Percentiles rank a stretch among this genome's conserved stretches.
phyloP scores from a whole-genome alignment of 2,888 invertebrate species.

The Laspeyria flexula region DNA sequence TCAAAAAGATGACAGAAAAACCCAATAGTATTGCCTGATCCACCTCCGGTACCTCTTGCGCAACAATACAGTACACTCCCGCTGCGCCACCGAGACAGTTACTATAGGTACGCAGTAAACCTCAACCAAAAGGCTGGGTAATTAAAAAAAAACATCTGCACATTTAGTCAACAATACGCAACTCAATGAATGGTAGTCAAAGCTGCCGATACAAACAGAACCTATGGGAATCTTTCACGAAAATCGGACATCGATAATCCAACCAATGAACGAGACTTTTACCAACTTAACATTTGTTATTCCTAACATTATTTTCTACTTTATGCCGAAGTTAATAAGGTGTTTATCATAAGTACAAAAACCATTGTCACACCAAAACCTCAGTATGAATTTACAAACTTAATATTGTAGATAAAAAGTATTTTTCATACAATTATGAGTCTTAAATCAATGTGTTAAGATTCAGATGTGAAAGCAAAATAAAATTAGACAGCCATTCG shows the following conservation, averaged over 20 bases:
- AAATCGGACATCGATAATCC: slow-evolving; percentile 65
- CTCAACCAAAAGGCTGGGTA: neutral
- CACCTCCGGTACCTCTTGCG: too few species aligned
- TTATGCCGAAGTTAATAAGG: neutral
- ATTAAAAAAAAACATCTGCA: slow-evolving; percentile 30
- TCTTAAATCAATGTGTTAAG: neutral
- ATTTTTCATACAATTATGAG: slow-evolving; percentile 4
- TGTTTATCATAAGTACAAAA: slow-evolving; percentile 1
- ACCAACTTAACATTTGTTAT: slow-evolving; percentile 5
- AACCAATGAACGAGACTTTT: slow-evolving; percentile 44
- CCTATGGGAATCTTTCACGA: slow-evolving; percentile 58
- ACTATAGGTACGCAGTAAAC: too few species aligned
- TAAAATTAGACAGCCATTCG: slow-evolving; percentile 37
- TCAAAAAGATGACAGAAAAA: too few species aligned
- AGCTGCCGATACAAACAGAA: slow-evolving; percentile 51
- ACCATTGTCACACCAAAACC: slow-evolving; percentile 35
- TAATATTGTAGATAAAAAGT: slow-evolving; percentile 13
- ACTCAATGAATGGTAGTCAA: slow-evolving; percentile 43
- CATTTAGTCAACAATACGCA: slow-evolving; percentile 31
- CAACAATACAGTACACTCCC: too few species aligned
- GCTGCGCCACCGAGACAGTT: too few species aligned
- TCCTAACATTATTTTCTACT: slow-evolving; percentile 16
- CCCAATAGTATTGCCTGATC: too few species aligned
- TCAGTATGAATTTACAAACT: slow-evolving; percentile 34
- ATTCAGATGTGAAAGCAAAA: slow-evolving; percentile 18